Evolutionary conservation across 1,140 invertebrate species (phyloP).

Genomic region (Agraylea sexmaculata): DNA sequence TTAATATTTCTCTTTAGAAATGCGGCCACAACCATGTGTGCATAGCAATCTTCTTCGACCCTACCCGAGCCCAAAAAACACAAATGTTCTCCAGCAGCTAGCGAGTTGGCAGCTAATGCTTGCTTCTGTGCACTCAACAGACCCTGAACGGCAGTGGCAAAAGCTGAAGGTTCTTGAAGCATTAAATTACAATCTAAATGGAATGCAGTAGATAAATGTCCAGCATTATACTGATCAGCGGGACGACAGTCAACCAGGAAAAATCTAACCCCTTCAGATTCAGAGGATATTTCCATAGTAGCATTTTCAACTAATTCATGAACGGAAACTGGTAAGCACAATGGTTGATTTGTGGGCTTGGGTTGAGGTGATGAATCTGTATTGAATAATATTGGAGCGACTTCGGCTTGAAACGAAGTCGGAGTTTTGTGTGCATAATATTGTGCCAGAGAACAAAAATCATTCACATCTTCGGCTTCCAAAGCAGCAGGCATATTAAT

Average conservation of each 20-base stretch:
- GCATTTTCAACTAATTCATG: slow-evolving; percentile 73
- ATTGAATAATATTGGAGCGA: slow-evolving; percentile 47
- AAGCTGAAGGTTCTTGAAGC: slow-evolving; percentile 90
- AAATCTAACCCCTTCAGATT: slow-evolving; percentile 63
- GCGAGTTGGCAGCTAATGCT: slow-evolving; percentile 74
- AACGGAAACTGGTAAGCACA: slow-evolving; percentile 89
- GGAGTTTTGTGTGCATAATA: slow-evolving; percentile 91
- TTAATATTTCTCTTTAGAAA: slow-evolving; percentile 90
- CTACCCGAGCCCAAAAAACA: slow-evolving; percentile 95
- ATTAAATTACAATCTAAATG: slow-evolving; percentile 96
- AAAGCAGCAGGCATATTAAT: slow-evolving; percentile 70
- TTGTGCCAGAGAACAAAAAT: slow-evolving; percentile 91
- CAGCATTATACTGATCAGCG: slow-evolving; percentile 92
- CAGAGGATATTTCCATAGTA: slow-evolving; percentile 44
- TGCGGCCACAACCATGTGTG: slow-evolving; percentile 96
- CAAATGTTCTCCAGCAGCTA: slow-evolving; percentile 89
- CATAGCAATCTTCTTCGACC: slow-evolving; percentile 91
- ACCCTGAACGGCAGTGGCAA: slow-evolving; percentile 89
- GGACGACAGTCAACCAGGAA: slow-evolving; percentile 96
- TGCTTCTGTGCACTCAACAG: slow-evolving; percentile 82
- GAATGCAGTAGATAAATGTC: slow-evolving; percentile 93
- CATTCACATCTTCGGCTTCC: slow-evolving; percentile 88
- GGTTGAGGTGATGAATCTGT: slow-evolving; percentile 37
- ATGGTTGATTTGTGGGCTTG: slow-evolving; percentile 63
- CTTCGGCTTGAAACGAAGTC: slow-evolving; percentile 75